phyloP scores from a whole-genome alignment of 2,797 vertebrate species.

The Alosa sapidissima region DNA sequence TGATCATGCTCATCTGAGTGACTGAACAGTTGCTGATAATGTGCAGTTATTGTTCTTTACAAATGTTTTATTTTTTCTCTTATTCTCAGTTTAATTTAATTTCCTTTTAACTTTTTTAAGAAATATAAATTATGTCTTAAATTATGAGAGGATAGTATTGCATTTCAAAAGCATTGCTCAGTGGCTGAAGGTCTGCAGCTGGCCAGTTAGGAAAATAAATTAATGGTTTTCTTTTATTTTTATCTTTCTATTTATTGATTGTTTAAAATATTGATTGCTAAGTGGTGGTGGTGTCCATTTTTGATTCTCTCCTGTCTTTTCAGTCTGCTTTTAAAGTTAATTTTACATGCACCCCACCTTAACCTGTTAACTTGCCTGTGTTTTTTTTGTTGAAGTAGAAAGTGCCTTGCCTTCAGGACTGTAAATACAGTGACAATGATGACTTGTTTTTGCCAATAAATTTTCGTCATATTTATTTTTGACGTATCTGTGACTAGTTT shows the following conservation, averaged over 20 bases:
- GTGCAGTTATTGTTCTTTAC: conserved; percentile 38
- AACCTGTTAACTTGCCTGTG: neutral
- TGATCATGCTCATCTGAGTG: conserved; percentile 16
- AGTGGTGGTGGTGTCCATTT: conserved; percentile 62
- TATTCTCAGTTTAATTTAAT: conserved; percentile 79
- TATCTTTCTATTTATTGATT: conserved; percentile 64
- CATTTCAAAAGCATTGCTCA: conserved; percentile 65
- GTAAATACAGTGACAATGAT: conserved; percentile 5
- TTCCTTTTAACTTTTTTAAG: conserved; percentile 60
- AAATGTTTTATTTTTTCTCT: conserved; percentile 63
- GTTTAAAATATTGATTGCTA: conserved; percentile 70
- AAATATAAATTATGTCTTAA: conserved; percentile 83
- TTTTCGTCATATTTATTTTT: conserved; percentile 20
- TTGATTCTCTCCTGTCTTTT: conserved; percentile 75
- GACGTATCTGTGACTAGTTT: conserved; percentile 1
- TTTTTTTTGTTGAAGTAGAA: conserved; percentile 16
- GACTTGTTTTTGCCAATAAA: conserved; percentile 7
- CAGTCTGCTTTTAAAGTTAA: conserved; percentile 60
- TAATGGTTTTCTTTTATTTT: conserved; percentile 74
- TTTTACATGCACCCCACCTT: conserved; percentile 4
- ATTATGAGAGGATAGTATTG: conserved; percentile 77
- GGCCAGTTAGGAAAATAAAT: conserved; percentile 76
- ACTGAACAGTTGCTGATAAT: conserved; percentile 7
- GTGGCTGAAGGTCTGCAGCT: conserved; percentile 66
- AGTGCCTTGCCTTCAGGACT: conserved; percentile 13